Percentiles rank a stretch among this genome's conserved stretches.
phyloP scores from a whole-genome alignment of 2,888 invertebrate species.

The Cetonia aurata region DNA sequence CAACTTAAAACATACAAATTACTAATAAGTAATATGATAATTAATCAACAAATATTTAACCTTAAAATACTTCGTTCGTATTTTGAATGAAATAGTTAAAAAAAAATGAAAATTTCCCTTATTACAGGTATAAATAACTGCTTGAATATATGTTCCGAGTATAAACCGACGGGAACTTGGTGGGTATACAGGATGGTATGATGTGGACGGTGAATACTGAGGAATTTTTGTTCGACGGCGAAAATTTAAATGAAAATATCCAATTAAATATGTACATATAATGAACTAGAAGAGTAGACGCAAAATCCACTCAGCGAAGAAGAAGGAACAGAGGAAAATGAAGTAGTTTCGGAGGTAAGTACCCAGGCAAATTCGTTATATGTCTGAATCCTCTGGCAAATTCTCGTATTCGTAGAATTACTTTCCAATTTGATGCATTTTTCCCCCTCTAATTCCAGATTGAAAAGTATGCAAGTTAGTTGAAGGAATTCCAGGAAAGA shows the following conservation, averaged over 20 bases:
- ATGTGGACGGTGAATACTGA: constrained; percentile 47
- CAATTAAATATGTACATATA: constrained; percentile 53
- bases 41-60: too few relatives aligned
- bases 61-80: too few relatives aligned
- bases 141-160: too few relatives aligned
- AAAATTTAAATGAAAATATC: constrained; percentile 54
- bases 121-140: too few relatives aligned
- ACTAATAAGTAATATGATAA: too few relatives aligned
- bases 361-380: background rate
- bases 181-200: too few relatives aligned
- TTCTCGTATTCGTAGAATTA: constrained; percentile 41
- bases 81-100: too few relatives aligned
- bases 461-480: constrained; percentile 45
- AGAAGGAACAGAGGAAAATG: background rate
- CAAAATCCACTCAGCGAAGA: constrained; percentile 8
- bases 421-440: constrained; percentile 50
- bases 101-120: too few relatives aligned
- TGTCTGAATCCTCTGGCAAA: constrained; percentile 28
- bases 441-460: constrained; percentile 47
- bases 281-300: constrained; percentile 33
- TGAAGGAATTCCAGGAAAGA: constrained; percentile 25
- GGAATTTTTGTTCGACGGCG: constrained; percentile 45
- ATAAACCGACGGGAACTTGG: too few relatives aligned
- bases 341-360: constrained; percentile 4
- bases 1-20: too few relatives aligned